A percentile compares a stretch with the other conserved stretches of the same genome.
These are phyloP conservation scores for Pygmarrhopalites habei DNA, from an alignment of 1,140 invertebrate genomes.

Conservation along the genomic window DNA sequence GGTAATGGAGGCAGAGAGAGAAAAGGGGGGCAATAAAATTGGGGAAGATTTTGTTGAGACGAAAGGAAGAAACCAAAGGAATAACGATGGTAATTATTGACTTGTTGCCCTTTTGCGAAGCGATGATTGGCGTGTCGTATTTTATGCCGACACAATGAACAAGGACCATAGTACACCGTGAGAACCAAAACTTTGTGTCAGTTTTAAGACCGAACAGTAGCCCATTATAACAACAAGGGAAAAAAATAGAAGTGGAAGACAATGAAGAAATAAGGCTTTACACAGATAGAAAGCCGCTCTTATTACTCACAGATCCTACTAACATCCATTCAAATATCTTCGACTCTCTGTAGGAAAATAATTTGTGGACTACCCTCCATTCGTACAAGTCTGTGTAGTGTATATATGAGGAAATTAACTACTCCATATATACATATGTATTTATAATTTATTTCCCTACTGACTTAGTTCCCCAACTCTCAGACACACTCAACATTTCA, in stretches of 20 bases:
- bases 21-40: conserved; percentile 30
- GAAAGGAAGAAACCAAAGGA: conserved; percentile 26
- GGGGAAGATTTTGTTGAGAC: conserved; percentile 8
- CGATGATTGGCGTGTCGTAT: conserved; percentile 37
- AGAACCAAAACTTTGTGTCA: not conserved
- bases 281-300: no score
- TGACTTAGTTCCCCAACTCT: not conserved
- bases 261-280: no score
- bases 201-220: not conserved
- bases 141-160: conserved; percentile 23
- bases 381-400: no score
- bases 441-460: no score
- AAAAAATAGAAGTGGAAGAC: no score
- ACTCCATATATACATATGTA: no score
- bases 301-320: no score
- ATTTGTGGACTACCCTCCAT: no score
- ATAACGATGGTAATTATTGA: conserved; percentile 38
- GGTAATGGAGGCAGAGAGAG: no score
- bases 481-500: not conserved
- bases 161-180: conserved; percentile 9
- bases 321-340: no score
- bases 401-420: no score
- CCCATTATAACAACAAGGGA: not conserved
- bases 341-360: no score
- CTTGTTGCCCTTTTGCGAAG: conserved; percentile 28